phyloP scores from a whole-genome alignment of 2,113 vertebrate species.

The Brachypteracias leptosomus region DNA sequence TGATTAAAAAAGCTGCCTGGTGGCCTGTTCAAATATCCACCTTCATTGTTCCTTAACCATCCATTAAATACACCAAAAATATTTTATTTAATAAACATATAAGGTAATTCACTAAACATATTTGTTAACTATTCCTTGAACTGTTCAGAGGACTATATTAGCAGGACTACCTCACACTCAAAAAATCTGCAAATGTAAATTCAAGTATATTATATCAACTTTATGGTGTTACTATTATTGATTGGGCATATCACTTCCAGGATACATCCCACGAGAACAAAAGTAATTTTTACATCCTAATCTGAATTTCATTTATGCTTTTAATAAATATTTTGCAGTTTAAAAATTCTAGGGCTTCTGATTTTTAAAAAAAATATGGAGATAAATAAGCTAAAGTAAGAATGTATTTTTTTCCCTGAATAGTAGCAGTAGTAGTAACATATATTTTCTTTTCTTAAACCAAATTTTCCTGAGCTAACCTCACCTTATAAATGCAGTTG shows the following conservation, averaged over 20 bases:
- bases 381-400: not conserved
- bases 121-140: not conserved
- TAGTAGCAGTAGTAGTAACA: not conserved
- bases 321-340: not conserved
- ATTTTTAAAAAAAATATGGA: not conserved
- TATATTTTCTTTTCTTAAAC: not conserved
- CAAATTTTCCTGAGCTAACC: not conserved
- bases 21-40: not conserved
- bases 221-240: not conserved
- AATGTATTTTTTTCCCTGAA: not conserved
- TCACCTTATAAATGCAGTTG: not conserved
- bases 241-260: not conserved
- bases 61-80: not conserved
- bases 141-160: not conserved
- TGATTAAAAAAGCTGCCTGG: not conserved
- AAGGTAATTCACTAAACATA: not conserved
- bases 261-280: not conserved
- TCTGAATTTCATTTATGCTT: not conserved
- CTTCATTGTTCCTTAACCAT: not conserved
- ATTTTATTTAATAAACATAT: not conserved
- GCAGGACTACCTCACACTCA: not conserved
- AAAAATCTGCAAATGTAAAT: not conserved
- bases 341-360: not conserved
- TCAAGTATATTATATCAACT: not conserved
- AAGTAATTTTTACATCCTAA: not conserved